Percentiles rank a stretch among this genome's conserved stretches.
Evolutionary conservation across 2,888 invertebrate genomes (phyloP).

Genomic region (Noctua pronuba): DNA sequence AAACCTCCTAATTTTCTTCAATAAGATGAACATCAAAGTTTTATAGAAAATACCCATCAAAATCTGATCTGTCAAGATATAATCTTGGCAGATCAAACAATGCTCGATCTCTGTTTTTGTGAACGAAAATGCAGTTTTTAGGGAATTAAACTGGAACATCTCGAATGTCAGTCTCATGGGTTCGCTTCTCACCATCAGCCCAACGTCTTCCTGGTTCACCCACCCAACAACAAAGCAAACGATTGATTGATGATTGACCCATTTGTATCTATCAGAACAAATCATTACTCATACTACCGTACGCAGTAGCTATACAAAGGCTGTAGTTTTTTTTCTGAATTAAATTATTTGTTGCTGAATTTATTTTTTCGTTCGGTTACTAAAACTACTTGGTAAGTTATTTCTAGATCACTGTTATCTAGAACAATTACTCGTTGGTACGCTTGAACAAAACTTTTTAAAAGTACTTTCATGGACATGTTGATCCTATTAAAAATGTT

Average conservation of each 20-base stretch:
- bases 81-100: too few relatives aligned
- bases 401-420: background rate
- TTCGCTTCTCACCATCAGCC: background rate
- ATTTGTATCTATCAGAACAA: slow-evolving; percentile 52
- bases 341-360: background rate
- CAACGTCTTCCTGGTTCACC: background rate
- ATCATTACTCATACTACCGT: slow-evolving; percentile 56
- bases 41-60: background rate
- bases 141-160: background rate
- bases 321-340: slow-evolving; percentile 13
- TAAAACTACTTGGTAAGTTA: background rate
- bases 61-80: background rate
- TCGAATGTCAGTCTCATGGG: background rate
- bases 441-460: too few relatives aligned
- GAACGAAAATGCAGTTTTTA: background rate
- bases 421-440: too few relatives aligned
- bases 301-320: background rate
- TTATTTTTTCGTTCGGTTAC: background rate
- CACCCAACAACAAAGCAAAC: slow-evolving; percentile 7
- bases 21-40: too few relatives aligned
- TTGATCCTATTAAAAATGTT: background rate
- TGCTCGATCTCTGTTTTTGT: background rate
- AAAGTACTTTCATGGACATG: too few relatives aligned
- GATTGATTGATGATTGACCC: slow-evolving; percentile 44
- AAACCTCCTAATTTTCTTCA: too few relatives aligned